These are phyloP conservation scores for Caenorhabditis brenneri DNA, from an alignment of 1,140 invertebrate genomes.

Conservation along the genomic window DNA sequence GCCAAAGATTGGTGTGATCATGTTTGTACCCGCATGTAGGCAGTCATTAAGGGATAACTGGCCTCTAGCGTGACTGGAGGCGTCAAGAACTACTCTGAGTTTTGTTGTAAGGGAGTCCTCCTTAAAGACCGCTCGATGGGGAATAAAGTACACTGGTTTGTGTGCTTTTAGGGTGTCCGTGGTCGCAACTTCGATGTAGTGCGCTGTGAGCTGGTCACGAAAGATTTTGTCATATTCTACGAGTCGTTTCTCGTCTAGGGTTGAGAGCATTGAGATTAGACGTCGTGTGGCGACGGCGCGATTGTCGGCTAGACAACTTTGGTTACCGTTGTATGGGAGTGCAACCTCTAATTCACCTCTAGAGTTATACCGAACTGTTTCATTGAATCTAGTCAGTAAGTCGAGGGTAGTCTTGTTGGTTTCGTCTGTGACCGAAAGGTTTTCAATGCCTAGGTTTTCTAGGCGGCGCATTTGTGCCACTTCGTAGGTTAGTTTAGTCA, in stretches of 20 bases:
- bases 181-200: not conserved
- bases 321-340: not conserved
- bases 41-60: constrained; percentile 68
- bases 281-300: not conserved
- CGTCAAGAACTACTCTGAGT: constrained; percentile 71
- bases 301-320: not conserved
- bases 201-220: not conserved
- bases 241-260: not conserved
- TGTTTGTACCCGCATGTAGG: constrained; percentile 53
- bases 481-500: too few species aligned
- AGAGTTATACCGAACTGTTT: not conserved
- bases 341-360: not conserved
- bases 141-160: constrained; percentile 71
- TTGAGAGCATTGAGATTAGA: not conserved
- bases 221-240: not conserved
- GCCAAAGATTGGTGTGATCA: constrained; percentile 36
- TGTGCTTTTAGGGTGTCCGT: not conserved
- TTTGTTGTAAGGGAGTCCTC: constrained; percentile 64
- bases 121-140: constrained; percentile 71
- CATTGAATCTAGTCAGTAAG: not conserved
- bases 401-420: too few species aligned
- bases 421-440: too few species aligned
- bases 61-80: constrained; percentile 63
- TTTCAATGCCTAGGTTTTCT: too few species aligned
- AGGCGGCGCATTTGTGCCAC: too few species aligned